Evolutionary conservation across 2,113 vertebrate genomes (phyloP), one percentile per base, ranked within the genome.

Genomic region (Nasalis larvatus): DNA sequence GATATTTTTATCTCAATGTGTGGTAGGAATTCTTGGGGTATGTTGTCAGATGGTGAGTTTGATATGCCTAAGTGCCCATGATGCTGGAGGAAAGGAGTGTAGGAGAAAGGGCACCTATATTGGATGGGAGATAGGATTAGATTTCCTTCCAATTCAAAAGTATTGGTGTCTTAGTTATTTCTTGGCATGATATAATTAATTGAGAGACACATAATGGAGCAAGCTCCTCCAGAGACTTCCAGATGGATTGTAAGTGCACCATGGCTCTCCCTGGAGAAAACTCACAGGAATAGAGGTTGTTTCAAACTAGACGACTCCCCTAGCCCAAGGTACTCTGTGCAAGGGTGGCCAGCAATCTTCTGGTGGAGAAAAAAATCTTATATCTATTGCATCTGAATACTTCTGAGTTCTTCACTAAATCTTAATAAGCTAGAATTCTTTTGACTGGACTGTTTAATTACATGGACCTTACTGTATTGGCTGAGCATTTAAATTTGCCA

Each of bases 401-500:
- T 91, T 52, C 25, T 14, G 11, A n/a, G 52, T 69, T 86, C 92
- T 73, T 86, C 76, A 86, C 77, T 87, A 89, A 81, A 76, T 8
- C 16, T 89, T 77, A 35, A 18, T 81, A 97, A 95, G 11, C 47
- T 84, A 56, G 25, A 56, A 35, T 76, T 92, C 27, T 52, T 87
- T 18, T 96, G 74, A 92, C 25, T 54, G 10, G 9, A 52, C 27
- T 96, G 40, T 83, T 83, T 90, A 56, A 90, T 78, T 80, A 69
- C 1, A 35, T 18, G 35, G 7, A 5, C 84, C 49, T 84, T 81
- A 66, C 23, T 40, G 35, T 3, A 16, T 30, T 69, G 37, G 63
- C 32, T 56, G 32, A 97, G 37, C 27, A 49, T 49, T 93, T 84
- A 63, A 74, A 71, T 93, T 95, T 93, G 91, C 27, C 18, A 86